phyloP scores from a whole-genome alignment of 2,888 invertebrate species.

The Eupithecia insigniata region DNA sequence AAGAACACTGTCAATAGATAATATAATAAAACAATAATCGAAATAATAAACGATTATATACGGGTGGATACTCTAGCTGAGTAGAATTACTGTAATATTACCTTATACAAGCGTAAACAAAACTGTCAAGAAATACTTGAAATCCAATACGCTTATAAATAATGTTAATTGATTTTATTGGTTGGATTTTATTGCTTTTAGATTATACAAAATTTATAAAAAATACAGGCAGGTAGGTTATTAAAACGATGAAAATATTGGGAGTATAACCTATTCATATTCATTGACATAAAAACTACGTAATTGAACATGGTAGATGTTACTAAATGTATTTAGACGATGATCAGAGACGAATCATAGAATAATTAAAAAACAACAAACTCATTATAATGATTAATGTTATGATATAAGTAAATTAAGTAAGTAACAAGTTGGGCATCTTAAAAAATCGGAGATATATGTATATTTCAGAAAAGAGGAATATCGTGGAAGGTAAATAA shows the following conservation, averaged over 20 bases:
- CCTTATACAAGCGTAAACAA: not conserved
- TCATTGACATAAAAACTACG: too few species aligned
- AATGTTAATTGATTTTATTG: not conserved
- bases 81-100: not conserved
- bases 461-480: too few species aligned
- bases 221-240: not conserved
- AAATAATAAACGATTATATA: not conserved
- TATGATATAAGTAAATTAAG: too few species aligned
- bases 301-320: too few species aligned
- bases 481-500: too few species aligned
- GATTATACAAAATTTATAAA: not conserved
- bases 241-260: not conserved
- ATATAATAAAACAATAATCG: not conserved
- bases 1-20: not conserved
- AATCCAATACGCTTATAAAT: not conserved
- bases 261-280: not conserved
- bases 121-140: not conserved
- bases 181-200: not conserved
- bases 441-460: too few species aligned
- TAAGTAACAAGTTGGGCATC: too few species aligned
- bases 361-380: too few species aligned
- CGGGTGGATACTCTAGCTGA: not conserved
- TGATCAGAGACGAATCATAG: too few species aligned
- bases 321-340: too few species aligned
- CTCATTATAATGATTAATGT: too few species aligned